phyloP scores from a whole-genome alignment of 2,888 invertebrate genomes.

The Beris morrisii region DNA sequence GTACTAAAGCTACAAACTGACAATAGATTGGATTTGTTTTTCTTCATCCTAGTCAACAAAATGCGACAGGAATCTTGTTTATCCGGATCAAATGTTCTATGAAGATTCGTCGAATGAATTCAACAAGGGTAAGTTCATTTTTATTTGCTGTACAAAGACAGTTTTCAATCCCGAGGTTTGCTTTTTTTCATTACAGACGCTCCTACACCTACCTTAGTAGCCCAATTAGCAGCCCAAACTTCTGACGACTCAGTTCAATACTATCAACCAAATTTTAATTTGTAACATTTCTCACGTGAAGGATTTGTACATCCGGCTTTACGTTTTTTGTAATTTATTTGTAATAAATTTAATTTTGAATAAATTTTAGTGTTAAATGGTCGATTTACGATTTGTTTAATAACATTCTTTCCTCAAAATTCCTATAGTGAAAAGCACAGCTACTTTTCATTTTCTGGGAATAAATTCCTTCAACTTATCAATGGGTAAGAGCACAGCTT shows the following conservation, averaged over 20 bases:
- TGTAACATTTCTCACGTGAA: conserved; percentile 13
- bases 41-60: conserved; percentile 49
- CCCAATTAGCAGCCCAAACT: conserved; percentile 13
- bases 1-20: too few relatives aligned
- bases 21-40: too few relatives aligned
- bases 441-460: too few relatives aligned
- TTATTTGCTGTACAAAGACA: background rate
- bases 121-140: conserved; percentile 33
- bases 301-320: background rate
- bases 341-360: too few relatives aligned
- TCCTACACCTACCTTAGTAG: conserved; percentile 12
- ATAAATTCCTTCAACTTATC: too few relatives aligned
- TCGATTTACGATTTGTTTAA: too few relatives aligned
- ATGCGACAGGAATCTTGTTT: conserved; percentile 53
- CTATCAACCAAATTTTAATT: conserved; percentile 34
- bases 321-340: conserved; percentile 5
- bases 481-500: too few relatives aligned
- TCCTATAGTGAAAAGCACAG: too few relatives aligned
- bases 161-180: background rate
- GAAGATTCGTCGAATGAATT: conserved; percentile 51
- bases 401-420: too few relatives aligned
- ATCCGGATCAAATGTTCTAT: conserved; percentile 48
- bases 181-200: conserved; percentile 18
- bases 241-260: conserved; percentile 34
- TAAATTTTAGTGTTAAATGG: too few relatives aligned